Evolutionary conservation across 2,797 vertebrate genomes (phyloP), one percentile per base, ranked within the genome.

Genomic region (Myoxocephalus aenaeus): DNA sequence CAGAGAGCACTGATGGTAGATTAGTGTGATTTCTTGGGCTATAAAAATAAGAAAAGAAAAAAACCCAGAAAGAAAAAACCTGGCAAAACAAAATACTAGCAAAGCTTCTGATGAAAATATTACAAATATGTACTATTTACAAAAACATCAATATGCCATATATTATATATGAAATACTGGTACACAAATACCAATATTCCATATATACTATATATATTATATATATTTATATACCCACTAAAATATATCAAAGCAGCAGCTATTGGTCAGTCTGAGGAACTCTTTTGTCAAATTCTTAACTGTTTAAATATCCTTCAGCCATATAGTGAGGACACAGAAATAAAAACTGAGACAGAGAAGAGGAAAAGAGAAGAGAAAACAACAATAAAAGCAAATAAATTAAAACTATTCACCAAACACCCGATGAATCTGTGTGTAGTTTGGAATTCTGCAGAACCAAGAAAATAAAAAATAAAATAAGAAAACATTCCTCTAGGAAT

Each of bases 181-280:
- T 63, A 84, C 64, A 61, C 40, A 74, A 84, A 91, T 51, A 91
- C 90, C 92, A 93, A 92, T 89, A 95, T 93, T 91, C 75, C 86
- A 94, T 92, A 93, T 92, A 94, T 93, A 89, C 65, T 85, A 89
- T 86, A 92, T 94, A 94, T 92, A 84, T 92, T 82, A 81, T 92
- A 75, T 91, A 90, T 84, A 86, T 89, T 58, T 86, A 83, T 84
- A 92, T 92, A 94, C 92, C 93, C 90, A 94, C 85, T 89, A 87
- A 92, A 93, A 93, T 90, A 95, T 71, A 94, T 94, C 94, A 96
- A 97, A 96, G 95, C 96, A 99, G 97, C 97, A 98, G 96, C 96
- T 96, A 94, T 97, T 98, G 97, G 98, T 98, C 97, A 96, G 96
- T 96, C 92, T 96, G 95, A 97, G 93, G 95, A 96, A 96, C 94